Conservation (phyloP, 2,113 vertebrate genomes). For the Petrocephalus zakoni region DNA sequence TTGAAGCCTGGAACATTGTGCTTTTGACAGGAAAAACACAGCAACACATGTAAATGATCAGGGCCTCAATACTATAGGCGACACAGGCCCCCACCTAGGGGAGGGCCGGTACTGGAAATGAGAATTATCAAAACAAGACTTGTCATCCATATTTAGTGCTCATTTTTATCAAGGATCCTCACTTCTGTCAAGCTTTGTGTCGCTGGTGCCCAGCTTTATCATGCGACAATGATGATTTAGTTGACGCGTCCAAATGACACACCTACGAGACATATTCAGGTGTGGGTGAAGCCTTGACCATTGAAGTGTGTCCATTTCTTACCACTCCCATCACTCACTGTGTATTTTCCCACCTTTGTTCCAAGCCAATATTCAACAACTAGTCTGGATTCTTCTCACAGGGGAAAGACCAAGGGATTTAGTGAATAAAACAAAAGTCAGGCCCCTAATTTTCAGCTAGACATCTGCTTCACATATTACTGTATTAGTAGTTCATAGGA, state of each 20-base stretch:
- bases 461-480: slow-evolving; percentile 36
- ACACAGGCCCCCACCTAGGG: not conserved
- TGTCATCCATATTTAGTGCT: not conserved
- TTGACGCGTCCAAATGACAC: slow-evolving; percentile 24
- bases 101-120: not conserved
- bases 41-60: not conserved
- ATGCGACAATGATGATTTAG: slow-evolving; percentile 29
- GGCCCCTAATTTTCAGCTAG: slow-evolving; percentile 5
- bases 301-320: slow-evolving; percentile 32
- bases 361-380: not conserved
- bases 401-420: slow-evolving; percentile 38
- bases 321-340: slow-evolving; percentile 29
- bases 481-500: slow-evolving; percentile 25
- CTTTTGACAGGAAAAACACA: not conserved
- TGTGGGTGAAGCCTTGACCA: slow-evolving; percentile 28
- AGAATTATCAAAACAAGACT: not conserved
- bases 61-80: not conserved
- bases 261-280: slow-evolving; percentile 8
- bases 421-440: slow-evolving; percentile 29
- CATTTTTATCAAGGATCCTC: not conserved
- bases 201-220: not conserved
- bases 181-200: not conserved
- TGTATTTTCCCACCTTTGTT: not conserved
- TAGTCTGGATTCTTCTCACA: slow-evolving; percentile 7
- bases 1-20: not conserved